phyloP scores from a whole-genome alignment of 2,797 vertebrate genomes.

The Thalassophryne amazonica region DNA sequence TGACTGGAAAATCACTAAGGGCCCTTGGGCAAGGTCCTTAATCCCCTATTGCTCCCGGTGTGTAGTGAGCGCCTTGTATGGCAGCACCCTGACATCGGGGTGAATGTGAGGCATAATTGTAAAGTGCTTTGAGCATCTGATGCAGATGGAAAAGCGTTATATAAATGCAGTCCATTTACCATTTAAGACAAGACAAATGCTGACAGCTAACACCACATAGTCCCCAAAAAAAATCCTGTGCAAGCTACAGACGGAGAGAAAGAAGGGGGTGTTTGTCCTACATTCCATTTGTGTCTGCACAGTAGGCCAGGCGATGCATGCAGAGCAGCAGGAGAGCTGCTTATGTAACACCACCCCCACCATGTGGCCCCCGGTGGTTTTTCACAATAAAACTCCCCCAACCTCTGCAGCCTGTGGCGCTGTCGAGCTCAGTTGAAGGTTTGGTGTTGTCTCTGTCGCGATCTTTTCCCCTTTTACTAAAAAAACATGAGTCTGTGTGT shows the following conservation, averaged over 20 bases:
- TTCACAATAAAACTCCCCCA: constrained; percentile 53
- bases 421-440: constrained; percentile 21
- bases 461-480: constrained; percentile 2
- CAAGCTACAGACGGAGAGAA: constrained; percentile 22
- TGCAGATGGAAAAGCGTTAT: no score
- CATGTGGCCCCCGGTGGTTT: constrained; percentile 42
- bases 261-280: constrained; percentile 59
- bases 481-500: constrained; percentile 30
- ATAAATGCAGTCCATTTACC: no score
- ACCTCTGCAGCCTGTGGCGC: constrained; percentile 28
- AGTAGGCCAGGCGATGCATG: constrained; percentile 65
- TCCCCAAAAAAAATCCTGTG: constrained; percentile 8
- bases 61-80: no score
- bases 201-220: neutral
- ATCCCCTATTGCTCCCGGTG: no score
- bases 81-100: no score
- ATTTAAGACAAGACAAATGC: constrained; percentile 3
- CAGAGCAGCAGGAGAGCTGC: constrained; percentile 63
- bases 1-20: no score
- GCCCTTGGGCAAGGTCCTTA: no score
- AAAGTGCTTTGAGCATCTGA: no score
- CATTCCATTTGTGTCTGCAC: constrained; percentile 65
- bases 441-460: constrained; percentile 12
- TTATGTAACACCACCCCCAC: constrained; percentile 66
- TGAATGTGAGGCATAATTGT: no score